Conservation (phyloP, 1,140 invertebrate species). For the Macrostomum lignano region DNA sequence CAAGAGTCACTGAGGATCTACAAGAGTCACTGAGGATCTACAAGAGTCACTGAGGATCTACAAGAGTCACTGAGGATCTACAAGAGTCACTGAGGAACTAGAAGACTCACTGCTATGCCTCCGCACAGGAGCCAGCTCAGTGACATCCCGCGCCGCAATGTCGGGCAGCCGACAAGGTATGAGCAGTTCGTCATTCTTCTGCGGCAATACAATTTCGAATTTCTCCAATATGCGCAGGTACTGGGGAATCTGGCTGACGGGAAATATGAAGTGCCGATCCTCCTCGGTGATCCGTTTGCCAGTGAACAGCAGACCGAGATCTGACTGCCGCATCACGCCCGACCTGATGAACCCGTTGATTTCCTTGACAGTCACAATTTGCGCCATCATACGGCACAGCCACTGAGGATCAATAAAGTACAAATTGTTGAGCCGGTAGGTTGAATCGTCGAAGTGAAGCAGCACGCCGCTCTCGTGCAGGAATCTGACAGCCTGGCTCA, state of each 20-base stretch:
- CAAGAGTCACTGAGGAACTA: no score
- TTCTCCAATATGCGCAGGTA: constrained; percentile 19
- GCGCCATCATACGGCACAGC: constrained; percentile 73
- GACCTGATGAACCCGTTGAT: constrained; percentile 71
- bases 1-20: no score
- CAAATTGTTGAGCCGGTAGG: constrained; percentile 45
- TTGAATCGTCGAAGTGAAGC: constrained; percentile 73
- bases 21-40: no score
- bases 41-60: no score
- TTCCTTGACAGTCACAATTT: constrained; percentile 67
- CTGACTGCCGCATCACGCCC: constrained; percentile 64
- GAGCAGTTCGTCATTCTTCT: constrained; percentile 55
- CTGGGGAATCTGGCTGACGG: constrained; percentile 14
- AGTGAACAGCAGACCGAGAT: constrained; percentile 66
- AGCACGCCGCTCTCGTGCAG: constrained; percentile 78
- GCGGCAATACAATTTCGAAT: constrained; percentile 64
- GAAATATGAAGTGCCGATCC: constrained; percentile 12
- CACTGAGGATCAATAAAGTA: constrained; percentile 77
- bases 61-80: no score
- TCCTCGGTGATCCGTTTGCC: constrained; percentile 17
- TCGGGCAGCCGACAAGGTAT: no score
- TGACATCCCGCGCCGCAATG: no score
- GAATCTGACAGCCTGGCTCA: constrained; percentile 70
- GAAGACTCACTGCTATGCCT: no score
- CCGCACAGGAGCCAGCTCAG: no score